Conservation (phyloP, 2,888 invertebrate species). For the Schrankia costaestrigalis region DNA sequence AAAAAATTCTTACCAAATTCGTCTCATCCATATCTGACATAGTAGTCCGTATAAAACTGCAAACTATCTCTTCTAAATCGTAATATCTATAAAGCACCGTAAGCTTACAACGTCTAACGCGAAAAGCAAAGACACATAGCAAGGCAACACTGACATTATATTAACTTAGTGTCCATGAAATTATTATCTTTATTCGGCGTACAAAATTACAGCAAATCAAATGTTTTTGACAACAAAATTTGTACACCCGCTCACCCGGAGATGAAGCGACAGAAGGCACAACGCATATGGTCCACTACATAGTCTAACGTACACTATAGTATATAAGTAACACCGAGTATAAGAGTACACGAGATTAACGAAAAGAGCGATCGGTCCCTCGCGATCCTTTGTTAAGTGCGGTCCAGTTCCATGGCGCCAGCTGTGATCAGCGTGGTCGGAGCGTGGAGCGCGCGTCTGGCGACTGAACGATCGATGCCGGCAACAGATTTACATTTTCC, state of each 20-base stretch:
- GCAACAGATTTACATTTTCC: constrained; percentile 79
- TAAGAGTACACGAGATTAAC: constrained; percentile 50
- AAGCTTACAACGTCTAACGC: constrained; percentile 68
- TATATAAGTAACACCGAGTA: constrained; percentile 47
- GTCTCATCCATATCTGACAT: constrained; percentile 39
- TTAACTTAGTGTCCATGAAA: constrained; percentile 58
- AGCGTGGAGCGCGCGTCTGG: constrained; percentile 64
- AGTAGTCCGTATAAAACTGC: constrained; percentile 18
- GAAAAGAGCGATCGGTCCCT: constrained; percentile 41
- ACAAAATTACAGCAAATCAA: constrained; percentile 57
- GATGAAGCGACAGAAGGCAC: constrained; percentile 69
- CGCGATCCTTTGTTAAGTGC: constrained; percentile 67
- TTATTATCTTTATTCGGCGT: constrained; percentile 52
- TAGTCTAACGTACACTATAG: constrained; percentile 62
- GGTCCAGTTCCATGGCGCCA: constrained; percentile 70
- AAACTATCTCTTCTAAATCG: constrained; percentile 30
- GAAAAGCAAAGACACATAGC: constrained; percentile 79
- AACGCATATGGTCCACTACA: constrained; percentile 73
- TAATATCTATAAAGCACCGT: constrained; percentile 65
- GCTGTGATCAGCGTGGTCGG: constrained; percentile 69
- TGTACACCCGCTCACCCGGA: constrained; percentile 48
- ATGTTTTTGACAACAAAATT: constrained; percentile 36
- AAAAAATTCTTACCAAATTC: constrained; percentile 47
- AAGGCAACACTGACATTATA: constrained; percentile 77
- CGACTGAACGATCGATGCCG: constrained; percentile 73